Conservation (phyloP, 1,140 invertebrate species). For the Nymphalis io region DNA sequence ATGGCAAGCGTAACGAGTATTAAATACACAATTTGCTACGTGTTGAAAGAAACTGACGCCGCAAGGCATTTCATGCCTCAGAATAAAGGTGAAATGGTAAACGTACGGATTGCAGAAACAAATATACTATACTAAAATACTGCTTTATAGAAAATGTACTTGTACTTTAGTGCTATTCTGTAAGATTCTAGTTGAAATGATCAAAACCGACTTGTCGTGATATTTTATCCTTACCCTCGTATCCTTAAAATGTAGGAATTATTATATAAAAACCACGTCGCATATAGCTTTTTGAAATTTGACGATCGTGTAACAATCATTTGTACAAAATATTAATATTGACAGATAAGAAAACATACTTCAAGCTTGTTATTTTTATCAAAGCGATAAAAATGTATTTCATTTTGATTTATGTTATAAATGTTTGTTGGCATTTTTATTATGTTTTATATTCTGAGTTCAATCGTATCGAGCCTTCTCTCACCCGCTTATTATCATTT, state of each 20-base stretch:
- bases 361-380: not conserved
- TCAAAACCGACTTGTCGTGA: too few relatives aligned
- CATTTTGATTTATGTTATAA: conserved; percentile 48
- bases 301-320: too few relatives aligned
- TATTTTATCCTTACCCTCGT: too few relatives aligned
- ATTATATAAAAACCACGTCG: too few relatives aligned
- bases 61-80: conserved; percentile 40
- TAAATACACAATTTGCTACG: conserved; percentile 74
- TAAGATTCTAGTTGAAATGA: too few relatives aligned
- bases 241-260: too few relatives aligned
- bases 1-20: conserved; percentile 56
- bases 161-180: not conserved
- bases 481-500: conserved; percentile 59
- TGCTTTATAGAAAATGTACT: not conserved
- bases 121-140: not conserved
- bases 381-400: not conserved
- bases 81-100: conserved; percentile 2
- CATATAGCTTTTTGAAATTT: too few relatives aligned
- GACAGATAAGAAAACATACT: not conserved
- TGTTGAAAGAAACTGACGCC: conserved; percentile 71
- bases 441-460: conserved; percentile 12
- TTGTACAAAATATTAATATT: too few relatives aligned
- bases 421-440: not conserved
- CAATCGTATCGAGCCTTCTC: conserved; percentile 23
- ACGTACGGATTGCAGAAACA: not conserved